Evolutionary conservation across 2,888 invertebrate genomes (phyloP).

Genomic region (Resseliella maxima): DNA sequence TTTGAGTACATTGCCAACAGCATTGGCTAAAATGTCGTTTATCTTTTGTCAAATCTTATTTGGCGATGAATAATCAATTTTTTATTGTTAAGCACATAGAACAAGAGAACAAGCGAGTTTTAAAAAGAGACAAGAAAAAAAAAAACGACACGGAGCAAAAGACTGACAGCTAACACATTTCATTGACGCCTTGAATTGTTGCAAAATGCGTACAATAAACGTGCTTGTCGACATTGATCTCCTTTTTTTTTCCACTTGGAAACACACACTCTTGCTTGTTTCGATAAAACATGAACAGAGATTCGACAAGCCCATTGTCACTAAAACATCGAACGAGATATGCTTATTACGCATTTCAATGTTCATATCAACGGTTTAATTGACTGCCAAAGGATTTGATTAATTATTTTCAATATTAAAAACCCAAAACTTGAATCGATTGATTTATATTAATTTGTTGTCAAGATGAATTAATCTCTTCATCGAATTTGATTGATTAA

Average conservation of each 20-base stretch:
- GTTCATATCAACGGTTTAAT: conserved; percentile 27
- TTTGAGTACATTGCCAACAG: neutral
- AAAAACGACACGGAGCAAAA: neutral
- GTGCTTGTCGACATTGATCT: conserved; percentile 22
- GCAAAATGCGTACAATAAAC: neutral
- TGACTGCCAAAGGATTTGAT: conserved; percentile 28
- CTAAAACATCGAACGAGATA: neutral
- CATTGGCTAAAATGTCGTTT: conserved; percentile 7
- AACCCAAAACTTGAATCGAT: neutral
- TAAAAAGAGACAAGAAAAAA: neutral
- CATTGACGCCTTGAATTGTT: neutral
- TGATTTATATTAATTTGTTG: neutral
- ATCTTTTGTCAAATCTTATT: conserved; percentile 43
- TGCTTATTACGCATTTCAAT: neutral
- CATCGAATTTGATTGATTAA: conserved; percentile 32
- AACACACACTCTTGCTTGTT: neutral
- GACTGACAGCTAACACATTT: neutral
- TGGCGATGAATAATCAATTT: conserved; percentile 36
- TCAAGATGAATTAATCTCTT: neutral
- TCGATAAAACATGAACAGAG: neutral
- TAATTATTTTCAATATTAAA: neutral
- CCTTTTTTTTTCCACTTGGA: neutral
- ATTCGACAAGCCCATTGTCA: neutral
- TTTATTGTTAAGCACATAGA: conserved; percentile 32
- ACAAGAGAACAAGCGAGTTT: conserved; percentile 28